These are phyloP conservation scores for Sitta europaea DNA, from an alignment of 2,113 vertebrate genomes.

Conservation along the genomic window DNA sequence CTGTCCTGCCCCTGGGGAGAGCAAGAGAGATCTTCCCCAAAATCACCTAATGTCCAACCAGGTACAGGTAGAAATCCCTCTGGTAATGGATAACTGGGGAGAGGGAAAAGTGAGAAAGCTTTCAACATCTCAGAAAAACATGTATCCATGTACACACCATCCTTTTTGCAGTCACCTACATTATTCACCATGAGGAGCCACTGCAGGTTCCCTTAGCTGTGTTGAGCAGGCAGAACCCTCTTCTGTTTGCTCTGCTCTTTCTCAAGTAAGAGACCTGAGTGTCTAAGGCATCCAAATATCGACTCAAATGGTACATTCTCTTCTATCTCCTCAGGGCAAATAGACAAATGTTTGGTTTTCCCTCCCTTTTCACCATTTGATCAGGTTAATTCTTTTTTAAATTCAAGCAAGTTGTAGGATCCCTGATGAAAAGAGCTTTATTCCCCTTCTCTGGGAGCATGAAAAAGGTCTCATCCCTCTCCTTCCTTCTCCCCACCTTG, in stretches of 20 bases:
- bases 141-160: background rate
- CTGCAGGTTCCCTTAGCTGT: background rate
- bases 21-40: background rate
- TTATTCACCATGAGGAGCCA: background rate
- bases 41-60: rapidly evolving
- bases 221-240: background rate
- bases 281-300: background rate
- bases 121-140: background rate
- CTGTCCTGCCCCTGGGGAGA: background rate
- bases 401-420: background rate
- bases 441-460: background rate
- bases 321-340: background rate
- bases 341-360: conserved; percentile 15
- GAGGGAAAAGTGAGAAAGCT: background rate
- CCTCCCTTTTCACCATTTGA: background rate
- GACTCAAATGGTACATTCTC: background rate
- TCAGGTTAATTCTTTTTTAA: background rate
- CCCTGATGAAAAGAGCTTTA: background rate
- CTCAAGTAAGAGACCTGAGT: background rate
- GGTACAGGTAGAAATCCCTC: background rate
- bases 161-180: background rate
- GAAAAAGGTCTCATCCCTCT: background rate
- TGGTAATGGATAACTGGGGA: background rate
- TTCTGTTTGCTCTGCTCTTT: background rate
- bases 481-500: background rate